Evolutionary conservation across 2,113 vertebrate species (phyloP).

Genomic region (Ellobius talpinus): DNA sequence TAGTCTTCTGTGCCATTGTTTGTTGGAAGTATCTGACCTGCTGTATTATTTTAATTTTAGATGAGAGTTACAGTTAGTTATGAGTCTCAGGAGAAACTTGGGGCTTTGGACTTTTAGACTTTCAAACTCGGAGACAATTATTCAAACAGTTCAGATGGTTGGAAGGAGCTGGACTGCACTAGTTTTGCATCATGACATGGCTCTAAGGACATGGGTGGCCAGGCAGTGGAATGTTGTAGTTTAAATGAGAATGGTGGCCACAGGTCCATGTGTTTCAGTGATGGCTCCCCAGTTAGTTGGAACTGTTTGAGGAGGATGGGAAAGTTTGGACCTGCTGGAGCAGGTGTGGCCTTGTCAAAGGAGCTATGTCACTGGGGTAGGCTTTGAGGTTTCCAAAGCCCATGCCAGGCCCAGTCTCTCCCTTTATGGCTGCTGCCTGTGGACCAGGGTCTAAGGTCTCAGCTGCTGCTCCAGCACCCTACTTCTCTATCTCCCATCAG

Average conservation of each 20-base stretch:
- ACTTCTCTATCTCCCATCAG: background rate
- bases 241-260: background rate
- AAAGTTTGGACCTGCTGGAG: background rate
- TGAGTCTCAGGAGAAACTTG: background rate
- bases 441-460: background rate
- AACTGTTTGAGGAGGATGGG: background rate
- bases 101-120: background rate
- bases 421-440: background rate
- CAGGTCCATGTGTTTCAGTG: background rate
- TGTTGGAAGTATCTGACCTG: background rate
- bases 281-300: background rate
- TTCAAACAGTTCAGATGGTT: background rate
- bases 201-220: background rate
- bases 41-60: background rate
- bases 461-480: background rate
- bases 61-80: background rate
- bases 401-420: background rate
- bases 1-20: background rate
- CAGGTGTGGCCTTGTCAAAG: background rate
- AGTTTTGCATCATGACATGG: background rate
- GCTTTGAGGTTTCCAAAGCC: background rate
- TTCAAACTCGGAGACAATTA: background rate
- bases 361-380: background rate
- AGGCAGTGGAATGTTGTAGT: background rate
- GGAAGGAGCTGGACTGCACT: background rate